These are phyloP conservation scores for Percopsis transmontana DNA, from an alignment of 2,113 vertebrate species.

Conservation along the genomic window DNA sequence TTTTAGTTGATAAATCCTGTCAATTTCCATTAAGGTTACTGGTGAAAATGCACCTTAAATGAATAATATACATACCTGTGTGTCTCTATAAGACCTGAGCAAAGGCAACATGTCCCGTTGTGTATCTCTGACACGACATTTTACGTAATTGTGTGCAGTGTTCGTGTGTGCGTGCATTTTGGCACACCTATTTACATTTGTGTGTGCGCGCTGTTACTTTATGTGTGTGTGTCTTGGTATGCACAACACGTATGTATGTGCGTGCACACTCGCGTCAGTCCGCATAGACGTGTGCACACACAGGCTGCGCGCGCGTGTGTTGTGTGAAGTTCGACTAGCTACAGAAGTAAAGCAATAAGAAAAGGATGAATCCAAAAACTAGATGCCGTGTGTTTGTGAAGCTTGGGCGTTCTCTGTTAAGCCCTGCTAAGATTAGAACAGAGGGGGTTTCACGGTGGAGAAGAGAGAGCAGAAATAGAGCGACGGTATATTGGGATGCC, in stretches of 20 bases:
- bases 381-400: conserved; percentile 12
- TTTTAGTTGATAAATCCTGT: no score
- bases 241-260: not conserved
- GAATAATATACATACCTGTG: no score
- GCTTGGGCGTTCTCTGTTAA: conserved; percentile 40
- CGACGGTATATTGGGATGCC: no score
- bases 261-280: not conserved
- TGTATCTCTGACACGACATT: not conserved
- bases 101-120: not conserved
- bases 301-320: not conserved
- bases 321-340: conserved; percentile 30
- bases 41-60: no score
- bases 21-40: no score
- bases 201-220: not conserved
- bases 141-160: not conserved
- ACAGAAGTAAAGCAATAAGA: conserved; percentile 35
- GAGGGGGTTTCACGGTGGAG: conserved; percentile 33
- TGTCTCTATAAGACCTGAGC: not conserved
- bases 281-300: not conserved
- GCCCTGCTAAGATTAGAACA: conserved; percentile 61
- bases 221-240: not conserved
- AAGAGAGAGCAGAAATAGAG: conserved; percentile 2
- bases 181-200: not conserved
- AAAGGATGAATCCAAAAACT: conserved; percentile 32
- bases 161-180: not conserved